Percentiles rank a stretch among this genome's conserved stretches.
Conservation (phyloP, 2,797 vertebrate species). For the Tragopan temminckii region DNA sequence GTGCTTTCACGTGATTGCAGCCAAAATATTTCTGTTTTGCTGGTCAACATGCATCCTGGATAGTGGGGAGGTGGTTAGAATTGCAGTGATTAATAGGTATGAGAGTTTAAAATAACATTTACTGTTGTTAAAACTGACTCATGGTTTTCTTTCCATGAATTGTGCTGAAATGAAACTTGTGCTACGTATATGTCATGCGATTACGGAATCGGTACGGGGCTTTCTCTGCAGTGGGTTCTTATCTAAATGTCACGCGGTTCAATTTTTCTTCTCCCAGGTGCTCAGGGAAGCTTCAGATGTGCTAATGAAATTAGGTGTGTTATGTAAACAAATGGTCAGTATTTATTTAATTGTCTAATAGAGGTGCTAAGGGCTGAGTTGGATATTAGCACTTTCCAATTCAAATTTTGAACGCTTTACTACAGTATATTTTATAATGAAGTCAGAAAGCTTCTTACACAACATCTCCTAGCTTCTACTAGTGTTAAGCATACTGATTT, state of each 20-base stretch:
- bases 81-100: neutral
- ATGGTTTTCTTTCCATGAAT: neutral
- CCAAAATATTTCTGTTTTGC: neutral
- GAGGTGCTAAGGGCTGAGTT: neutral
- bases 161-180: conserved; percentile 31
- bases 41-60: neutral
- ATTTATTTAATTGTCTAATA: neutral
- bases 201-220: neutral
- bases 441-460: neutral
- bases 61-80: neutral
- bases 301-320: neutral
- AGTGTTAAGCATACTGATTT: neutral
- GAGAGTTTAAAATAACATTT: neutral
- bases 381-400: neutral
- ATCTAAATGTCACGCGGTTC: neutral
- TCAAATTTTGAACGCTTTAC: neutral
- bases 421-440: neutral
- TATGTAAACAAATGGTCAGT: neutral
- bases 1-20: neutral
- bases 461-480: neutral
- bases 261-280: neutral
- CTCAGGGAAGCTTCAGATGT: neutral
- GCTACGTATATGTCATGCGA: neutral
- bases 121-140: conserved; percentile 19
- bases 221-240: neutral